Percentiles rank a stretch among this genome's conserved stretches.
Evolutionary conservation across 2,888 invertebrate genomes (phyloP).

Genomic region (Thecophora atra): DNA sequence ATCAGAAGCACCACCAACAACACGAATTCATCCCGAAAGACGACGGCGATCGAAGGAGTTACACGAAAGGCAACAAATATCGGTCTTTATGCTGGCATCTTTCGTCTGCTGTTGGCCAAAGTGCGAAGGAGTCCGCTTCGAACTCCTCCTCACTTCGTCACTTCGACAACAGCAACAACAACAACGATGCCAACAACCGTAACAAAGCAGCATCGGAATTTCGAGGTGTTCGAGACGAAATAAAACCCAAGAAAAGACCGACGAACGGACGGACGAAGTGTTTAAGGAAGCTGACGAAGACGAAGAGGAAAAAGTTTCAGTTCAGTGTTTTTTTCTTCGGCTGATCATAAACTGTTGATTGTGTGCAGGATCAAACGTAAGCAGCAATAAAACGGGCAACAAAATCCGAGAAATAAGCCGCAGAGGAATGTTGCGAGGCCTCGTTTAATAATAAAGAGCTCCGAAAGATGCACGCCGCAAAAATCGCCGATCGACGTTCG

Average conservation of each 20-base stretch:
- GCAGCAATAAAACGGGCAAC: background rate
- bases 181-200: too few relatives aligned
- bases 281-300: background rate
- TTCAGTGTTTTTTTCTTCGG: too few relatives aligned
- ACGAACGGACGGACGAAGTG: background rate
- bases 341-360: conserved; percentile 3
- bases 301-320: too few relatives aligned
- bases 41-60: background rate
- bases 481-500: too few relatives aligned
- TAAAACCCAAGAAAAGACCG: too few relatives aligned
- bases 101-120: background rate
- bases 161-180: background rate
- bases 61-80: background rate
- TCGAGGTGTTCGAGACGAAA: background rate
- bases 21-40: conserved; percentile 15
- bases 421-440: background rate
- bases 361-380: background rate
- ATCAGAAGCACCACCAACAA: background rate
- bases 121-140: background rate
- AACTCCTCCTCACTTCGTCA: background rate
- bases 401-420: background rate
- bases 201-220: background rate
- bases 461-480: background rate
- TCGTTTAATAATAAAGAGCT: conserved; percentile 4
- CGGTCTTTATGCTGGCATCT: background rate